Percentiles rank a stretch among this genome's conserved stretches.
Evolutionary conservation across 2,888 invertebrate species (phyloP).

Genomic region (Pecten maximus): DNA sequence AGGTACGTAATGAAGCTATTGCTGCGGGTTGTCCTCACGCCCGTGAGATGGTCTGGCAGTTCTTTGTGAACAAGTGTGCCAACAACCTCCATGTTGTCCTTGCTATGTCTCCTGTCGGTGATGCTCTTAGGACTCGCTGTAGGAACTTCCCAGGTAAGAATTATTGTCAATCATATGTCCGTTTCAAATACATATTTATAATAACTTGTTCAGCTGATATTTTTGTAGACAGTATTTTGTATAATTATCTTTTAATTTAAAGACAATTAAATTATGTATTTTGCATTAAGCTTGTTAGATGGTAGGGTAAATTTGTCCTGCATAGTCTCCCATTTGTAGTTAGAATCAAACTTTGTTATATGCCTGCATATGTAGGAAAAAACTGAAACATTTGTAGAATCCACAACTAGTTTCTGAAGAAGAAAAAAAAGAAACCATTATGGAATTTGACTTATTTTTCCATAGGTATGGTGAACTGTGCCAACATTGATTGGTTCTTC

Average conservation of each 20-base stretch:
- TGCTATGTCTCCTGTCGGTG: slow-evolving; percentile 93
- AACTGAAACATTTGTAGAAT: background rate
- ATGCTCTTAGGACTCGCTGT: slow-evolving; percentile 91
- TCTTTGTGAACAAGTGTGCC: slow-evolving; percentile 90
- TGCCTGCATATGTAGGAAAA: too few relatives aligned
- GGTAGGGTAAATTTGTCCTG: too few relatives aligned
- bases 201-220: too few relatives aligned
- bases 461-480: slow-evolving; percentile 92
- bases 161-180: too few relatives aligned
- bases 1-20: slow-evolving; percentile 87
- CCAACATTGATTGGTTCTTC: slow-evolving; percentile 96
- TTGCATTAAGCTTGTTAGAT: too few relatives aligned
- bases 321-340: too few relatives aligned
- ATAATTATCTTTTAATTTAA: too few relatives aligned
- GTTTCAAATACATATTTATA: too few relatives aligned
- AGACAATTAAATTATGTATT: too few relatives aligned
- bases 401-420: background rate
- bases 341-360: too few relatives aligned
- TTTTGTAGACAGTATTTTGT: too few relatives aligned
- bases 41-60: slow-evolving; percentile 93
- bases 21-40: slow-evolving; percentile 89
- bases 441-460: background rate
- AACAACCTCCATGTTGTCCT: slow-evolving; percentile 94
- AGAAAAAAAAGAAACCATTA: background rate
- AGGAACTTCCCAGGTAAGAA: slow-evolving; percentile 89